Percentiles rank a stretch among this genome's conserved stretches.
phyloP scores from a whole-genome alignment of 2,113 vertebrate species.

The Irena cyanogastra region DNA sequence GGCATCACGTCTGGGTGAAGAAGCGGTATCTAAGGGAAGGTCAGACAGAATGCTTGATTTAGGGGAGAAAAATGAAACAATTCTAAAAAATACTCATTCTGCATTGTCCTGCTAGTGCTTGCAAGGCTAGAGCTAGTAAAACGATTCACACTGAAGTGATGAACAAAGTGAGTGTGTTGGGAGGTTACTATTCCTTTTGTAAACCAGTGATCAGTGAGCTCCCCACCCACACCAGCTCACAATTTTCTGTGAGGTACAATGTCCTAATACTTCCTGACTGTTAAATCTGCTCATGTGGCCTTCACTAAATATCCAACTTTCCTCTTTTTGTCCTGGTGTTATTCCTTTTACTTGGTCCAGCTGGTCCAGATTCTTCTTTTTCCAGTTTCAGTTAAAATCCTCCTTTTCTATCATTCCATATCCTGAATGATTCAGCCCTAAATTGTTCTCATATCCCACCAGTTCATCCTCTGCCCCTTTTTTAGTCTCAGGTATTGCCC shows the following conservation, averaged over 20 bases:
- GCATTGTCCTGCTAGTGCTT: background rate
- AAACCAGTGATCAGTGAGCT: background rate
- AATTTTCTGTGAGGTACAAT: background rate
- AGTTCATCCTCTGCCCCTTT: background rate
- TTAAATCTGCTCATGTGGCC: background rate
- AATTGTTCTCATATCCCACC: background rate
- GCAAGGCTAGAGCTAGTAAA: background rate
- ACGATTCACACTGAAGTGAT: background rate
- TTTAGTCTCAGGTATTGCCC: background rate
- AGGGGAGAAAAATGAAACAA: background rate
- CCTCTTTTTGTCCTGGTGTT: background rate
- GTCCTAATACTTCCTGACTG: background rate
- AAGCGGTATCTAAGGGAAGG: background rate
- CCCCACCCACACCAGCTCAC: background rate
- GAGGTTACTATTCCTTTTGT: background rate
- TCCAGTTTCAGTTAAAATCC: background rate
- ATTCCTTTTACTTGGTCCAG: background rate
- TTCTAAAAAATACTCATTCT: background rate
- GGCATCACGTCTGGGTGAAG: background rate
- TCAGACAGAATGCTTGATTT: background rate
- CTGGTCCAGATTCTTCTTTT: background rate
- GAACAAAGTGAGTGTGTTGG: background rate
- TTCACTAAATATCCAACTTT: background rate
- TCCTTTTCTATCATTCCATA: background rate
- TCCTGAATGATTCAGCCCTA: background rate